Conservation (phyloP, 2,888 invertebrate genomes). For the Hypsopygia costalis region DNA sequence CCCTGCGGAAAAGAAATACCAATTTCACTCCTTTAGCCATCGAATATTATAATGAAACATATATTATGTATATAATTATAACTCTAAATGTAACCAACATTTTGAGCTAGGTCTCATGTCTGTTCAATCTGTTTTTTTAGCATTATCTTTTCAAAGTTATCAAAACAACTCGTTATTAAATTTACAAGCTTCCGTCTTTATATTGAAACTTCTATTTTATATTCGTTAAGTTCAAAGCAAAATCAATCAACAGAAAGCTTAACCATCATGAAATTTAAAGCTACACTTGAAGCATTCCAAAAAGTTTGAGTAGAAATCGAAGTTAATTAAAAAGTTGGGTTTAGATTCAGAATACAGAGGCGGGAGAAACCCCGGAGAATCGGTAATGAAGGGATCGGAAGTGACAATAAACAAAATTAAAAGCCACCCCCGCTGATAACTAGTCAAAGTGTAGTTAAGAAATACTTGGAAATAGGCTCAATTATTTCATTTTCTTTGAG, state of each 20-base stretch:
- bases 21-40: no score
- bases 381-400: slow-evolving; percentile 25
- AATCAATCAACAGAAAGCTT: slow-evolving; percentile 29
- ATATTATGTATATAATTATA: no score
- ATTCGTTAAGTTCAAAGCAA: slow-evolving; percentile 17
- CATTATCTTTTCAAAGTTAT: no score
- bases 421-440: slow-evolving; percentile 2
- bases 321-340: slow-evolving; percentile 47
- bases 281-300: slow-evolving; percentile 27
- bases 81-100: no score
- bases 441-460: not conserved
- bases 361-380: slow-evolving; percentile 25
- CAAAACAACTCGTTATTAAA: slow-evolving; percentile 1
- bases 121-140: no score
- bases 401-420: slow-evolving; percentile 25
- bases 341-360: slow-evolving; percentile 25
- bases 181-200: slow-evolving; percentile 4
- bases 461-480: not conserved
- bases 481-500: not conserved
- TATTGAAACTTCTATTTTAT: slow-evolving; percentile 5
- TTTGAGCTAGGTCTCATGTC: no score
- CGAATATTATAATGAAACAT: no score
- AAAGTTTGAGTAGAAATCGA: slow-evolving; percentile 34
- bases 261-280: slow-evolving; percentile 26
- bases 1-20: no score